These are phyloP conservation scores for Drosophila neonasuta DNA, from an alignment of 2,888 invertebrate species.

Conservation along the genomic window DNA sequence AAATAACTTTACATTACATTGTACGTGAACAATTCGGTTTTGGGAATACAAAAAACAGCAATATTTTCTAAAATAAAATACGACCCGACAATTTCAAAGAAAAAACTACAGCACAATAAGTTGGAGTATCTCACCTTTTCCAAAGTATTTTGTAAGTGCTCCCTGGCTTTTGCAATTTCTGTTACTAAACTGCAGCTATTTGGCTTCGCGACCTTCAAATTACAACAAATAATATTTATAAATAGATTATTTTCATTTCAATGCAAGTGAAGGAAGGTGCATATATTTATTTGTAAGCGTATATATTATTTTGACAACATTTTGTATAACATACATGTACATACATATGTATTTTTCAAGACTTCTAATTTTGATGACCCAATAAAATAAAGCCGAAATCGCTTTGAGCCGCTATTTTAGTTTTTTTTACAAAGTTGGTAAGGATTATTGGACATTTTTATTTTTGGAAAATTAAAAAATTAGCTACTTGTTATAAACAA, in stretches of 20 bases:
- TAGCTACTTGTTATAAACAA: neutral
- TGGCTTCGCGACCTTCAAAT: slow-evolving; percentile 65
- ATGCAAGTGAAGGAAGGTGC: slow-evolving; percentile 25
- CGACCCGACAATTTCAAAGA: neutral
- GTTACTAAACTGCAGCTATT: slow-evolving; percentile 85
- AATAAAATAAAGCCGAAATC: no score
- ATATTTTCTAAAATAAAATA: neutral
- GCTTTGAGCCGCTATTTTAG: no score
- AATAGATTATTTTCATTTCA: slow-evolving; percentile 18
- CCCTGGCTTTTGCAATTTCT: slow-evolving; percentile 93
- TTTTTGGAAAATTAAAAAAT: neutral
- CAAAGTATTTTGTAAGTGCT: slow-evolving; percentile 90
- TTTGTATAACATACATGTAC: neutral
- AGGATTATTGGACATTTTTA: no score
- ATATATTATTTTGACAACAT: neutral
- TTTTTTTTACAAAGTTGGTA: no score
- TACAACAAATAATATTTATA: slow-evolving; percentile 21
- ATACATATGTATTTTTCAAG: slow-evolving; percentile 1
- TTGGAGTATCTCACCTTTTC: slow-evolving; percentile 84
- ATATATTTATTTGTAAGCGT: neutral
- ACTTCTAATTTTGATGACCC: no score
- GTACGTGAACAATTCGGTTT: neutral
- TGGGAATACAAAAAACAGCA: neutral
- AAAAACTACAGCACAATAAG: neutral
- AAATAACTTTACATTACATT: neutral